Percentiles rank a stretch among this genome's conserved stretches.
Evolutionary conservation across 2,797 vertebrate genomes (phyloP).

Genomic region (Brachyrhaphis roseni): DNA sequence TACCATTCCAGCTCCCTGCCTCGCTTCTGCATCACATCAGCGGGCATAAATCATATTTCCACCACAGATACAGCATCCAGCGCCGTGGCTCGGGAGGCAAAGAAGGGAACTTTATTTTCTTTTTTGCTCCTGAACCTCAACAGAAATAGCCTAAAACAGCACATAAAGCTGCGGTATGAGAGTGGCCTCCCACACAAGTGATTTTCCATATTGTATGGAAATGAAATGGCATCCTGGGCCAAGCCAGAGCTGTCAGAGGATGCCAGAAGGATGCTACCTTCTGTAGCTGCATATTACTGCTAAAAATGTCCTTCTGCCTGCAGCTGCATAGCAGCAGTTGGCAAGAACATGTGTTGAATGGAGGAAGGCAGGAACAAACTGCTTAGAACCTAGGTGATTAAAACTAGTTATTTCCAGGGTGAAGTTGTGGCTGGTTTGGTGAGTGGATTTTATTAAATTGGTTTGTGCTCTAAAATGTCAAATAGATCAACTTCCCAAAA

Average conservation of each 20-base stretch:
- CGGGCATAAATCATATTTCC: constrained; percentile 36
- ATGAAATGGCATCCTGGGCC: constrained; percentile 52
- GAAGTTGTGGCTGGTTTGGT: not conserved
- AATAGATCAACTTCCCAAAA: not conserved
- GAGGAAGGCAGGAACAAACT: not conserved
- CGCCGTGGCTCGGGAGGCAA: constrained; percentile 11
- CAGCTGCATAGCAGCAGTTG: constrained; percentile 30
- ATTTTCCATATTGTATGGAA: constrained; percentile 60
- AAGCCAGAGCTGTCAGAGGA: constrained; percentile 50
- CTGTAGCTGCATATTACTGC: constrained; percentile 38
- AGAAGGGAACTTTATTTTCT: constrained; percentile 11
- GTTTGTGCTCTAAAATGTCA: not conserved
- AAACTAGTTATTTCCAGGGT: not conserved
- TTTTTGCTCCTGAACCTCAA: constrained; percentile 19
- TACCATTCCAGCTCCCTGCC: constrained; percentile 18
- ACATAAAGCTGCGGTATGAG: constrained; percentile 44
- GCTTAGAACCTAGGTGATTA: not conserved
- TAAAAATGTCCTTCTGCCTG: constrained; percentile 32
- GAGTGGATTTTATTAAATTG: not conserved
- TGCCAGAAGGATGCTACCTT: constrained; percentile 40
- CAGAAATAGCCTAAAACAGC: constrained; percentile 51
- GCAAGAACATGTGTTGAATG: constrained; percentile 19
- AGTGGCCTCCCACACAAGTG: constrained; percentile 47
- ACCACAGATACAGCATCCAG: constrained; percentile 33
- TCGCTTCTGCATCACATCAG: not conserved